Evolutionary conservation across 1,140 invertebrate genomes (phyloP), one percentile per base, ranked within the genome.

Genomic region (Calosoma granatense): DNA sequence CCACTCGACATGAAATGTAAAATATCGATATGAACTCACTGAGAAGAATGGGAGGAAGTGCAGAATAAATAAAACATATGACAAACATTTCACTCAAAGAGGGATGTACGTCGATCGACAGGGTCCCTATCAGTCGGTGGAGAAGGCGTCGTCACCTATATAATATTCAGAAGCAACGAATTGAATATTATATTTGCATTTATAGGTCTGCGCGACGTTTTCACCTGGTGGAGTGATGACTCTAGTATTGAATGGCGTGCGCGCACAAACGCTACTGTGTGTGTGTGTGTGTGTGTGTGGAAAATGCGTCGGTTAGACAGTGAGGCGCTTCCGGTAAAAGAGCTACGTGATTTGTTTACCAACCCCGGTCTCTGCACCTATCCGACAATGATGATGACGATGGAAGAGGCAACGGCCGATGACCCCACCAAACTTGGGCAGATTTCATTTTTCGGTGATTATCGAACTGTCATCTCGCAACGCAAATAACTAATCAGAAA

Each of bases 61-160:
- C n/a, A 57, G 23, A 57, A 57, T 57, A 57, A 53, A 57, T 57
- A 57, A 53, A 57, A 57, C 56, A 57, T 57, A 47, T 47, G 56
- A 51, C 22, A 57, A 57, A 57, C 47, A 57, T 52, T 57, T 51
- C 47, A 47, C 41, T 47, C 26, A 36, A 36, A 36, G 26, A 36
- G 6, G 26, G n/a, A n/a, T n/a, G n/a, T n/a, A n/a, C n/a, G n/a
- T n/a, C n/a, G n/a, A n/a, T n/a, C n/a, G n/a, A n/a, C n/a, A n/a
- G 26, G n/a, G n/a, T 6, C 6, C 6, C 26, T 36, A 36, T 36
- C 26, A 36, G 26, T 41, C n/a, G 15, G 20, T 30, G 23, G 3
- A 20, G 47, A 11, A 22, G 54, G 22, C 4, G 41, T 47, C 41
- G 6, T 47, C 41, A 47, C 41, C 41, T 47, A 47, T 47, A 47